Conservation (phyloP, 2,113 vertebrate species). For the Gobiocypris rarus region DNA sequence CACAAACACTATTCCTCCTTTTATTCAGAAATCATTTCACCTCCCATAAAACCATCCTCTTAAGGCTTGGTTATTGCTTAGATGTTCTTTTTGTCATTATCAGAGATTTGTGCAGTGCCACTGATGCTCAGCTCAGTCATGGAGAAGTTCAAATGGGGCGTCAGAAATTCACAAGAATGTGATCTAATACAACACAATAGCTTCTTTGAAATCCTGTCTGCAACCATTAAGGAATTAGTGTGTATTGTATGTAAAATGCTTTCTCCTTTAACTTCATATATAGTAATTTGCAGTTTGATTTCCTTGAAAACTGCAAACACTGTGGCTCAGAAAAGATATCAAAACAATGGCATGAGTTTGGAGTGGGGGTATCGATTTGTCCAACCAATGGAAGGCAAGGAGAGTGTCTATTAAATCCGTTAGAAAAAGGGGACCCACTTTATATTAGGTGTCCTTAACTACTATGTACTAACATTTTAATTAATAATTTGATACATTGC, state of each 20-base stretch:
- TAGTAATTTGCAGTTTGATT: background rate
- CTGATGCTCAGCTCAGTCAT: background rate
- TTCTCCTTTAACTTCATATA: background rate
- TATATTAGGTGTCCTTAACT: too few relatives aligned
- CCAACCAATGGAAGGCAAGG: too few relatives aligned
- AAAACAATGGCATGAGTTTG: too few relatives aligned
- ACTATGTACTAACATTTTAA: too few relatives aligned
- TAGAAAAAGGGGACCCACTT: too few relatives aligned
- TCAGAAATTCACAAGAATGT: conserved; percentile 8
- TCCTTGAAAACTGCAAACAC: background rate
- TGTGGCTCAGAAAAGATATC: background rate
- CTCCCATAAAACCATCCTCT: conserved; percentile 26
- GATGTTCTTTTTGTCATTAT: conserved; percentile 21
- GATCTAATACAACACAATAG: conserved; percentile 1
- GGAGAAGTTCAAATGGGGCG: conserved; percentile 21
- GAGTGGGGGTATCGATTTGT: too few relatives aligned
- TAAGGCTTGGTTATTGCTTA: conserved; percentile 1
- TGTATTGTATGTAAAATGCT: too few relatives aligned
- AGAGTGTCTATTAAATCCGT: too few relatives aligned
- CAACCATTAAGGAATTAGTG: background rate
- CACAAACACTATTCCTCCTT: conserved; percentile 29
- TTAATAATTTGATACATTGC: too few relatives aligned
- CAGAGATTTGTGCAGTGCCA: conserved; percentile 3
- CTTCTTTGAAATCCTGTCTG: background rate
- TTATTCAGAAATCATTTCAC: conserved; percentile 3